These are phyloP conservation scores for Myanophis thanlyinensis DNA, from an alignment of 2,113 vertebrate genomes.

Conservation along the genomic window DNA sequence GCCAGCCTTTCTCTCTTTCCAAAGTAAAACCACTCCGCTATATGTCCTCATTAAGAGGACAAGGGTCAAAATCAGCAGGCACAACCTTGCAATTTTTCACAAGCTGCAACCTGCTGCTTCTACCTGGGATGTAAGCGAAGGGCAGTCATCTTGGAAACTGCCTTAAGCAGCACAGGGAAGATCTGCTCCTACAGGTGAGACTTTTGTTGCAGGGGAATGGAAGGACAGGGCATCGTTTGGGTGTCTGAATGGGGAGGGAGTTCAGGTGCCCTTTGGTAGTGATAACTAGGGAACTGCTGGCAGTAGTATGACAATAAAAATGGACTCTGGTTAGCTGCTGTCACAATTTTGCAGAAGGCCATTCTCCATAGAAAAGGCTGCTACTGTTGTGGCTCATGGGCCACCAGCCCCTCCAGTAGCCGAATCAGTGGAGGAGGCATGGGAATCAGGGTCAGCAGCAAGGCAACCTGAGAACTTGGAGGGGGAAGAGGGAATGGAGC, in stretches of 20 bases:
- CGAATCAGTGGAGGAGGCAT: too few relatives aligned
- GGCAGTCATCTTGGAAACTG: background rate
- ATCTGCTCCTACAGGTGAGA: background rate
- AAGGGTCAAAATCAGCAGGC: background rate
- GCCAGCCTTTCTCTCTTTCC: background rate
- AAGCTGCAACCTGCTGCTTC: conserved; percentile 17
- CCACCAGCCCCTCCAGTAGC: too few relatives aligned
- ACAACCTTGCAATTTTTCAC: background rate
- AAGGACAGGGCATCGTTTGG: background rate
- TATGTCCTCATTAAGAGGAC: conserved; percentile 15
- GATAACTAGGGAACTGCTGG: conserved; percentile 12
- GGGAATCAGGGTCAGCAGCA: too few relatives aligned
- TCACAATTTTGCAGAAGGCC: background rate
- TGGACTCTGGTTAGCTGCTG: background rate
- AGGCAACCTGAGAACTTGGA: too few relatives aligned
- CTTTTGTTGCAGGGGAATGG: background rate
- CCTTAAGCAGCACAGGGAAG: background rate
- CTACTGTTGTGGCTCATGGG: too few relatives aligned
- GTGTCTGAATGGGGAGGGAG: background rate
- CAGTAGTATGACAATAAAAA: background rate
- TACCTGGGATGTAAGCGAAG: background rate
- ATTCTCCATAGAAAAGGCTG: background rate
- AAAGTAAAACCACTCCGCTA: background rate
- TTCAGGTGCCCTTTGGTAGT: background rate
- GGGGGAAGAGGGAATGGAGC: too few relatives aligned